Conservation (phyloP, 2,888 invertebrate species). For the Scelioninae gen. 2 region DNA sequence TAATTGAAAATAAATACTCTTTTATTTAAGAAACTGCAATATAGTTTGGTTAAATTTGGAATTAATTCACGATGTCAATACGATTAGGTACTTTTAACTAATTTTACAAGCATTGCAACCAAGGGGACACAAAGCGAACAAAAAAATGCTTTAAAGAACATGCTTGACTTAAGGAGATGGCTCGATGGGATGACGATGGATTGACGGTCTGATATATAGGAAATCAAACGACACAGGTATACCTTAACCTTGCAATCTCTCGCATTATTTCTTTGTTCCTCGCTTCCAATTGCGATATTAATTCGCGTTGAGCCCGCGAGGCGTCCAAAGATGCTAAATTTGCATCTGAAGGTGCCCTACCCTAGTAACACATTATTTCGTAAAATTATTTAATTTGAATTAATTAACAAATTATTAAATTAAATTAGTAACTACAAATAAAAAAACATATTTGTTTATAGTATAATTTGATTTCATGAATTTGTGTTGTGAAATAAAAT, state of each 20-base stretch:
- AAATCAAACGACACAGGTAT: constrained; percentile 75
- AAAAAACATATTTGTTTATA: too few species aligned
- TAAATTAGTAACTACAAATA: too few species aligned
- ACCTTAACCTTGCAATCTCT: constrained; percentile 92
- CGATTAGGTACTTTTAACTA: constrained; percentile 19
- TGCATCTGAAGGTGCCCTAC: constrained; percentile 84
- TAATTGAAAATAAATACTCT: background rate
- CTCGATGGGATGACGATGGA: constrained; percentile 73
- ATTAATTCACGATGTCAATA: constrained; percentile 9
- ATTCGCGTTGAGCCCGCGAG: constrained; percentile 91
- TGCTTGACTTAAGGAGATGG: constrained; percentile 74
- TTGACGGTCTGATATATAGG: constrained; percentile 73
- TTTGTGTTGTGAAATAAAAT: too few species aligned
- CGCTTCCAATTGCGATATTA: constrained; percentile 93
- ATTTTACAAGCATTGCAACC: constrained; percentile 65
- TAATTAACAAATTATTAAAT: too few species aligned
- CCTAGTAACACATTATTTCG: too few species aligned
- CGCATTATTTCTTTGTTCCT: constrained; percentile 98
- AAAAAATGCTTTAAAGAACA: constrained; percentile 66
- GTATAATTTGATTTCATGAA: too few species aligned
- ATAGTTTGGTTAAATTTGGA: background rate
- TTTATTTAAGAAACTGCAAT: background rate
- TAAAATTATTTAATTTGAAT: too few species aligned
- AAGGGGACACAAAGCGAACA: constrained; percentile 69
- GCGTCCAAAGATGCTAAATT: constrained; percentile 87